A percentile compares a stretch with the other conserved stretches of the same genome.
Evolutionary conservation across 2,888 invertebrate genomes (phyloP).

Genomic region (Didymodactylos carnosus): DNA sequence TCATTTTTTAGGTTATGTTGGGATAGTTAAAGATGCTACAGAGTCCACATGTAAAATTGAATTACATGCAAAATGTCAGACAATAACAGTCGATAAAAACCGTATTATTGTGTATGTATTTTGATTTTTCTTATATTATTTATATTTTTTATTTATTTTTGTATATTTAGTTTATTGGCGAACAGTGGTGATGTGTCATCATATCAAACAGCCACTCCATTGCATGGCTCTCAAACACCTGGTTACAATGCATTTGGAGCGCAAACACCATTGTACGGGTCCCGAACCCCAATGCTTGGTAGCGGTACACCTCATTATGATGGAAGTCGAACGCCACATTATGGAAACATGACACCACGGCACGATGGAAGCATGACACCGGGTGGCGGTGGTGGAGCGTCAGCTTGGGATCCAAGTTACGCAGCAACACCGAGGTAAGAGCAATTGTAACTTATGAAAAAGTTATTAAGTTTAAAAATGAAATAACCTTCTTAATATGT

Average conservation of each 20-base stretch:
- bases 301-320: constrained; percentile 84
- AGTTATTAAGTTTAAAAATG: no score
- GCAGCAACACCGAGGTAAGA: constrained; percentile 56
- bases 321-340: constrained; percentile 63
- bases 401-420: constrained; percentile 68
- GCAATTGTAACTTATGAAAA: neutral
- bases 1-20: constrained; percentile 42
- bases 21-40: constrained; percentile 41
- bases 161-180: constrained; percentile 21
- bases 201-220: no score
- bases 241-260: constrained; percentile 51
- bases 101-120: no score
- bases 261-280: no score
- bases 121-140: no score
- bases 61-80: constrained; percentile 85
- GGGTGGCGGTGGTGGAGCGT: constrained; percentile 41
- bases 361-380: constrained; percentile 6
- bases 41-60: constrained; percentile 83
- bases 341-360: constrained; percentile 20
- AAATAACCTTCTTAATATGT: neutral
- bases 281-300: constrained; percentile 37
- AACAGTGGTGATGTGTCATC: no score
- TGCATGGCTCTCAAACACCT: constrained; percentile 74
- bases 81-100: constrained; percentile 64
- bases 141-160: no score